phyloP scores from a whole-genome alignment of 2,888 invertebrate genomes.

The Octonoba sinensis region DNA sequence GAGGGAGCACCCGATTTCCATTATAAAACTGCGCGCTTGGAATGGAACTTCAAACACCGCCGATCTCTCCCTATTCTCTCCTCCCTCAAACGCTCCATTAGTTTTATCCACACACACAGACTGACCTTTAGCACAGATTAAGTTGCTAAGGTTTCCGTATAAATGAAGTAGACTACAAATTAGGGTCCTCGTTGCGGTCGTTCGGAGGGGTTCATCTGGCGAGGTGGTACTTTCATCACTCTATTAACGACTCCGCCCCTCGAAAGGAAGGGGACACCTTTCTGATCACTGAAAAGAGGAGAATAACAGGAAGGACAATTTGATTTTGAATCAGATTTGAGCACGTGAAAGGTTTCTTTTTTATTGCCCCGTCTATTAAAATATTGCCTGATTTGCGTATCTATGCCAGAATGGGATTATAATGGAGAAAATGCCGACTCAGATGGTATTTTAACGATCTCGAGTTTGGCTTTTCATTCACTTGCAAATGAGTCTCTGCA shows the following conservation, averaged over 20 bases:
- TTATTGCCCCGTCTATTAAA: conserved; percentile 56
- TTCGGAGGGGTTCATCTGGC: not conserved
- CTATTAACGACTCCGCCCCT: conserved; percentile 36
- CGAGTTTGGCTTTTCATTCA: conserved; percentile 20
- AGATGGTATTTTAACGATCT: conserved; percentile 38
- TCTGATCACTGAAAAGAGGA: not conserved
- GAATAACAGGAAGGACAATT: conserved; percentile 29
- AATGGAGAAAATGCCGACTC: conserved; percentile 10
- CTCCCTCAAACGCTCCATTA: not conserved
- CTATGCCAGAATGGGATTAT: not conserved
- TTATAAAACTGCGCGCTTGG: conserved; percentile 38
- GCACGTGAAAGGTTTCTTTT: conserved; percentile 14
- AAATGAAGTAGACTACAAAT: conserved; percentile 50
- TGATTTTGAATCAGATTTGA: conserved; percentile 52
- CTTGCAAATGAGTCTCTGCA: conserved; percentile 37
- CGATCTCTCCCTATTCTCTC: not conserved
- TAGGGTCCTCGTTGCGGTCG: conserved; percentile 37
- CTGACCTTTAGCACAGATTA: conserved; percentile 31
- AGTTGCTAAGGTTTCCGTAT: conserved; percentile 12
- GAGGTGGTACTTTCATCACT: conserved; percentile 27
- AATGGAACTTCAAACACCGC: conserved; percentile 3
- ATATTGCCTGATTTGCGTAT: conserved; percentile 19
- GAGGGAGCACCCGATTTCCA: conserved; percentile 37
- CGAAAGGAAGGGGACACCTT: conserved; percentile 17
- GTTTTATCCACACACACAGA: not conserved